Conservation (phyloP, 2,888 invertebrate species). For the Ichneumoninae sp. region DNA sequence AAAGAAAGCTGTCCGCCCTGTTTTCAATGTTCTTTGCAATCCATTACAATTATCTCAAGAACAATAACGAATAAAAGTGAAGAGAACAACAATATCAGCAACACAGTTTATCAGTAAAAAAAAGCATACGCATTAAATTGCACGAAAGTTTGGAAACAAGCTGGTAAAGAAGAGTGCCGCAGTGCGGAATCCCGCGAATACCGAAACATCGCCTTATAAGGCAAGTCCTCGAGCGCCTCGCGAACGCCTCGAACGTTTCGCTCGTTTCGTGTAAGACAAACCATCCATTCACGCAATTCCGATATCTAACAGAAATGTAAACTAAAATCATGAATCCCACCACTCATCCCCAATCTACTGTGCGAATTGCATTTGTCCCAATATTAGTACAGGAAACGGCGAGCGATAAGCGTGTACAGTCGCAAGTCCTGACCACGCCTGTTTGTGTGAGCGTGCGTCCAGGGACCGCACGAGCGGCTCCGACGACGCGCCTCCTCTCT, state of each 20-base stretch:
- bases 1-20: neutral
- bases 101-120: neutral
- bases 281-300: neutral
- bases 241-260: slow-evolving; percentile 37
- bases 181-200: slow-evolving; percentile 32
- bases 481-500: slow-evolving; percentile 20
- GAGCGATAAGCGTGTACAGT: slow-evolving; percentile 27
- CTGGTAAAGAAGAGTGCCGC: slow-evolving; percentile 4
- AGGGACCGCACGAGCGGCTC: slow-evolving; percentile 19
- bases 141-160: neutral
- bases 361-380: neutral
- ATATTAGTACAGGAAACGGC: slow-evolving; percentile 5
- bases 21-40: neutral
- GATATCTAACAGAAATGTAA: neutral
- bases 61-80: neutral
- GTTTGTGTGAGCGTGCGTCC: slow-evolving; percentile 57
- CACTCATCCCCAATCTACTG: neutral
- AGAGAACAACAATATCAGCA: neutral
- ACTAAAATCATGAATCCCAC: neutral
- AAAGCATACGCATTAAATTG: neutral
- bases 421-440: slow-evolving; percentile 57
- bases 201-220: slow-evolving; percentile 64
- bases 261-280: slow-evolving; percentile 42
- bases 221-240: slow-evolving; percentile 66
- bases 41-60: neutral